A percentile compares a stretch with the other conserved stretches of the same genome.
Evolutionary conservation across 2,888 invertebrate genomes (phyloP).

Genomic region (Xylota segnis): DNA sequence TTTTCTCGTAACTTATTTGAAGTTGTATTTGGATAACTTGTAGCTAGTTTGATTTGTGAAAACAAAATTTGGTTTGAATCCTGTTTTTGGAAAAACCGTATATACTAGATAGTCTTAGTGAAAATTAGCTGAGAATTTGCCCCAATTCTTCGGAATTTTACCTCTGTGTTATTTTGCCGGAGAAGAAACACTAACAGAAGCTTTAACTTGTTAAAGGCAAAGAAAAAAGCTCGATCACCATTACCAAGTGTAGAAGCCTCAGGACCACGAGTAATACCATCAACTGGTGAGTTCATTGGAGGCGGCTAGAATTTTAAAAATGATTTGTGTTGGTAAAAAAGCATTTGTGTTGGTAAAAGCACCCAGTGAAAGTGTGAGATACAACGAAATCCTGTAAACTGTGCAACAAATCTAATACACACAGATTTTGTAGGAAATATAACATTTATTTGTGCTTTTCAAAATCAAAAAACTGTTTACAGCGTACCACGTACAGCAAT

Average conservation of each 20-base stretch:
- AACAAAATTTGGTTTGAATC: not conserved
- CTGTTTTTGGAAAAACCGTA: not conserved
- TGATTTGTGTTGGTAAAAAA: no score
- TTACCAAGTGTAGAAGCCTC: conserved; percentile 22
- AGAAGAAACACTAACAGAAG: conserved; percentile 11
- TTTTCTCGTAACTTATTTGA: not conserved
- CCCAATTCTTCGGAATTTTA: not conserved
- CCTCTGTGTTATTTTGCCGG: not conserved
- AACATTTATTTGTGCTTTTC: no score
- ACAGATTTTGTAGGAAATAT: no score
- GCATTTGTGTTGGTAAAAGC: no score
- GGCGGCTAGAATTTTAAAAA: conserved; percentile 4
- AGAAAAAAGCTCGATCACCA: conserved; percentile 13
- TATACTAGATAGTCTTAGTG: not conserved
- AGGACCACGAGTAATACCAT: conserved; percentile 13
- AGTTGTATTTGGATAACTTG: not conserved
- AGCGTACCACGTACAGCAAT: no score
- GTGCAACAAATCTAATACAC: no score
- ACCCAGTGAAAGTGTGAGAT: no score
- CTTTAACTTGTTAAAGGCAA: conserved; percentile 25
- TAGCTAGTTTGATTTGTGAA: not conserved
- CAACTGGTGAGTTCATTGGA: conserved; percentile 45
- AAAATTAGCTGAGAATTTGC: not conserved
- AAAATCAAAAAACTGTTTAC: no score
- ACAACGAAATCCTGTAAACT: no score